These are phyloP conservation scores for Acyrthosiphon pisum DNA, from an alignment of 1,140 invertebrate species.

Conservation along the genomic window DNA sequence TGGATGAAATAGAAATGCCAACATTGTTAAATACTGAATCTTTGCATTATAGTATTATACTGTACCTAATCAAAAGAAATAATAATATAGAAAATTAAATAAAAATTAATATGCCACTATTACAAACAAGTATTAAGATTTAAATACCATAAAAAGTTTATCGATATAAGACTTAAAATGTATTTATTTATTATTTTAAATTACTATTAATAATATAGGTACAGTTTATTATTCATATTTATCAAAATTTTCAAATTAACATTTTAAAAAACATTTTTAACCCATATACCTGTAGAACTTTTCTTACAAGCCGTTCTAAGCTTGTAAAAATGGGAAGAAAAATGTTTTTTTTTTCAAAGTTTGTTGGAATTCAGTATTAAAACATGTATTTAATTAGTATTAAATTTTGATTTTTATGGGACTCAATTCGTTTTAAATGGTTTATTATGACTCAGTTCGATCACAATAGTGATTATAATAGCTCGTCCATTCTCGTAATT, in stretches of 20 bases:
- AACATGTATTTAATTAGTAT: no score
- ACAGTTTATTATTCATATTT: no score
- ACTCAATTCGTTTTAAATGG: not conserved
- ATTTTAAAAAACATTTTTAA: not conserved
- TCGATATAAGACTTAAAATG: no score
- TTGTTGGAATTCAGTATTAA: not conserved
- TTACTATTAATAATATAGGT: no score
- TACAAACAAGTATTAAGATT: not conserved
- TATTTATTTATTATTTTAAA: no score
- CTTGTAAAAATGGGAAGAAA: not conserved
- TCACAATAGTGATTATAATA: not conserved
- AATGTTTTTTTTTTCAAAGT: not conserved
- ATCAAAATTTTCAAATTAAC: no score
- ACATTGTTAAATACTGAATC: no score
- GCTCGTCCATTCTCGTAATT: not conserved
- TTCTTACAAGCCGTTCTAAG: not conserved
- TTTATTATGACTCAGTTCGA: not conserved
- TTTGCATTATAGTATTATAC: no score
- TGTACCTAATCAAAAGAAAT: no score
- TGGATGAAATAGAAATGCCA: no score
- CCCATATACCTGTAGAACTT: not conserved
- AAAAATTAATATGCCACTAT: not conserved
- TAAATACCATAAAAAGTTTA: not conserved
- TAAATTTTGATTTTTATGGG: not conserved
- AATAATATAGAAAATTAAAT: not conserved